Evolutionary conservation across 2,113 vertebrate genomes (phyloP), one percentile per base, ranked within the genome.

Genomic region (Oreochromis aureus): DNA sequence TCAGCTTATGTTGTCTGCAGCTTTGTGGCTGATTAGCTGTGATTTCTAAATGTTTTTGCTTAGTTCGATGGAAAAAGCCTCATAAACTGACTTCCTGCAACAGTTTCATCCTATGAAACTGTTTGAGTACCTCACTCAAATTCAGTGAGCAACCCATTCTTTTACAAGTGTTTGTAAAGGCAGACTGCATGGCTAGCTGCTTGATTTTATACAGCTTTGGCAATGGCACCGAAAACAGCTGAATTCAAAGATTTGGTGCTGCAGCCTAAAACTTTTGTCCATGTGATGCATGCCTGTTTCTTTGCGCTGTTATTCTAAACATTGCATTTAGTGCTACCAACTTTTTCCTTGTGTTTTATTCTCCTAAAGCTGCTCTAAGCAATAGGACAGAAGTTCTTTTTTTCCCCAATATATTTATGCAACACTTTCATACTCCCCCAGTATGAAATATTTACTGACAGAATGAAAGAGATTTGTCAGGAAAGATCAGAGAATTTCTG

Each of bases 401-500:
- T 6, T 0, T 0, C 0, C 6, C 34, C 83, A 84, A 89, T 22
- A 19, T 87, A 78, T 89, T 92, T 86, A 83, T 83, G 83, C 66
- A 88, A 85, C 48, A 36, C 48, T 85, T 73, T 56, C 84, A 79
- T 46, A 56, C 53, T 71, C 59, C 22, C 34, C 3, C 39, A 27
- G 36, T 34, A 87, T 93, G 79, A 91, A 93, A 91, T 86, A 85
- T 93, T 87, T 82, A 87, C 81, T 69, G 93, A 89, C 53, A 83
- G 83, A 90, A 80, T 88, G 46, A 71, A 69, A 84, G 53, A 56
- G 34, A 86, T 89, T 83, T 58, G 78, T 87, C 80, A 61, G 58
- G 81, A 82, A 48, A 85, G 55, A 85, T 92, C 54, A 76, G 59
- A 89, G 80, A 85, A 83, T 32, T 56, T 56, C 59, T 3, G 32